These are phyloP conservation scores for Amphiduros pacificus DNA, from an alignment of 2,888 invertebrate species.

Conservation along the genomic window DNA sequence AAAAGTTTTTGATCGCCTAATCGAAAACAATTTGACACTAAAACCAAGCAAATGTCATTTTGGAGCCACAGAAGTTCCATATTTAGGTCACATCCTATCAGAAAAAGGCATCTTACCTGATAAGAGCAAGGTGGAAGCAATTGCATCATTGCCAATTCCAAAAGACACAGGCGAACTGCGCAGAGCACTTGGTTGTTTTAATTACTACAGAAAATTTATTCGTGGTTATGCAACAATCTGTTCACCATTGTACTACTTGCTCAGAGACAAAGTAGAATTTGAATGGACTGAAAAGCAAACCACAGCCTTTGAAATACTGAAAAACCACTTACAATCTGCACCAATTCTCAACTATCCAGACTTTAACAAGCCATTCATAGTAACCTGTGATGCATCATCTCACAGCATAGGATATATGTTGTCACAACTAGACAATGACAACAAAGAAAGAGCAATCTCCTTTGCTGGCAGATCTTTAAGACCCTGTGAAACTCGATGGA, in stretches of 20 bases:
- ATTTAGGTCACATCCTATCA: slow-evolving; percentile 27
- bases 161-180: slow-evolving; percentile 14
- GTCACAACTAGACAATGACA: slow-evolving; percentile 12
- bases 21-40: not conserved
- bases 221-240: slow-evolving; percentile 11
- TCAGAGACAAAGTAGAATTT: not conserved
- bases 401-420: slow-evolving; percentile 25
- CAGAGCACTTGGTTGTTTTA: slow-evolving; percentile 18
- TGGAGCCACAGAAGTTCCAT: slow-evolving; percentile 6
- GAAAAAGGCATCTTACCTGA: slow-evolving; percentile 16
- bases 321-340: not conserved
- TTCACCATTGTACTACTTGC: slow-evolving; percentile 46
- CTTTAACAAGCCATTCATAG: slow-evolving; percentile 21
- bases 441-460: not conserved
- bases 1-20: not conserved
- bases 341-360: slow-evolving; percentile 17
- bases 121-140: slow-evolving; percentile 18
- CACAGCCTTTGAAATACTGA: not conserved
- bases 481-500: not conserved
- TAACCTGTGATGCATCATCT: slow-evolving; percentile 27
- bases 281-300: slow-evolving; percentile 2
- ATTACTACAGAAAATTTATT: slow-evolving; percentile 27
- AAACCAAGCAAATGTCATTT: not conserved
- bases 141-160: slow-evolving; percentile 18
- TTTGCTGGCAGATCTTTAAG: not conserved